Base-by-base conservation (phyloP, 2,888 invertebrate genomes). In the Pristionchus exspectatus region DNA sequence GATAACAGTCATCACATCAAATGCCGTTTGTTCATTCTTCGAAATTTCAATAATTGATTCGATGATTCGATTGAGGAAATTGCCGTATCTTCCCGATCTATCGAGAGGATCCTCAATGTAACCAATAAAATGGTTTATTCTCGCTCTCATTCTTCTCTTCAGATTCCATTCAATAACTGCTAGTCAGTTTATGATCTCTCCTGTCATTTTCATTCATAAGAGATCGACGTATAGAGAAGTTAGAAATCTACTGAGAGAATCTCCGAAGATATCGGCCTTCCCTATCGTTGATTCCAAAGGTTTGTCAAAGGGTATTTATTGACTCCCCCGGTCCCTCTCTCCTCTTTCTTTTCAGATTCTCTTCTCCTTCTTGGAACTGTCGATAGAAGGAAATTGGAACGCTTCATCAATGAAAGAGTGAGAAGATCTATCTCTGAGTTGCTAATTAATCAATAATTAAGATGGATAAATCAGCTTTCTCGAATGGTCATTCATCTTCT, bases 11-110 rank as follows among this genome's bases (percentile, higher is more conserved):
- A 96, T 98, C 89, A 97, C 98, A 50, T 97, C 98, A 56, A 98
- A 98, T 96, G 98, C 98, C 0, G 97, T 98, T 33, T 98, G 98
- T 0, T 97, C 98, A 33, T 96, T 97, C 24, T 96, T 98, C n/a
- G 98, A 98, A 94, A 98, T 98, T 0, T 98, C 98, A 74, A 97
- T 98, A 95, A 99, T 98, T 96, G 98, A 99, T 96, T 98, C 98
- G 95, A 98, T 98, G 95, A 98, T 98, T 92, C 96, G 98, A 93
- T 98, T 99, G 94, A 98, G 98, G 96, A 97, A 98, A 95, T 96
- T 99, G 94, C 98, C 98, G 0, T 98, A 98, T 95, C 96, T 98
- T 89, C 98, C 98, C 0, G 98, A 98, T 95, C 96, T 98, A 90
- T 81, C 90, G 9, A 50, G 84, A 14, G 56, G 84, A 27, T 85